Conservation (phyloP, 92 coral and sea anemone species). For the Zoanthus sociatus region DNA sequence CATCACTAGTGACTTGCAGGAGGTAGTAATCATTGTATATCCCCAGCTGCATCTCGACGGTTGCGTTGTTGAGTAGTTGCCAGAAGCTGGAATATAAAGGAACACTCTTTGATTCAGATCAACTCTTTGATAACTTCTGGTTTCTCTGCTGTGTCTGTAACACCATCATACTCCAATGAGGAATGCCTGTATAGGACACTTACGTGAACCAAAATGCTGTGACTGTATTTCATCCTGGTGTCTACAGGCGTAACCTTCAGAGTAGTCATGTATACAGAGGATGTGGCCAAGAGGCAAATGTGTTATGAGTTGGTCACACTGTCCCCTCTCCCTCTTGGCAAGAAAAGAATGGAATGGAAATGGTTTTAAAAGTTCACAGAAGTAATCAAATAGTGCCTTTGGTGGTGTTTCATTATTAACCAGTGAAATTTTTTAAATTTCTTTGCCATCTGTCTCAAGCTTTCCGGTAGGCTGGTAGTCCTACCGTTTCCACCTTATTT, state of each 20-base stretch:
- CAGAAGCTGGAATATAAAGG: background rate
- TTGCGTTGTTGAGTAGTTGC: background rate
- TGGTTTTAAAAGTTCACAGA: background rate
- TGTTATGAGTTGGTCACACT: slow-evolving; percentile 1
- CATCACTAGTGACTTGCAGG: background rate
- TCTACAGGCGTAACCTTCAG: background rate
- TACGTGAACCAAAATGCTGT: background rate
- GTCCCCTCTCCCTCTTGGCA: slow-evolving; percentile 34
- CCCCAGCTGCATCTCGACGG: background rate
- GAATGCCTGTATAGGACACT: background rate
- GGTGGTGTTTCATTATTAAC: slow-evolving; percentile 6
- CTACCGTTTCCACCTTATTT: slow-evolving; percentile 31
- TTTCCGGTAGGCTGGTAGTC: slow-evolving; percentile 35
- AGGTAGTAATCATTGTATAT: background rate
- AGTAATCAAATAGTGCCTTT: slow-evolving; percentile 4
- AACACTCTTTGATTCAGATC: background rate
- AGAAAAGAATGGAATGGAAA: slow-evolving; percentile 26
- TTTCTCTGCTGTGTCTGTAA: no score
- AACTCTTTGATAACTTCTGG: background rate
- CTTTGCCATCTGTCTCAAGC: slow-evolving; percentile 38
- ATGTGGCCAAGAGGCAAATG: background rate
- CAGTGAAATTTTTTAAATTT: slow-evolving; percentile 31
- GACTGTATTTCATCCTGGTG: slow-evolving; percentile 5
- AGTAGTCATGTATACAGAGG: background rate
- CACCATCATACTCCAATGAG: background rate